These are phyloP conservation scores for Perizoma flavofasciatum DNA, from an alignment of 2,888 invertebrate genomes.

Conservation along the genomic window DNA sequence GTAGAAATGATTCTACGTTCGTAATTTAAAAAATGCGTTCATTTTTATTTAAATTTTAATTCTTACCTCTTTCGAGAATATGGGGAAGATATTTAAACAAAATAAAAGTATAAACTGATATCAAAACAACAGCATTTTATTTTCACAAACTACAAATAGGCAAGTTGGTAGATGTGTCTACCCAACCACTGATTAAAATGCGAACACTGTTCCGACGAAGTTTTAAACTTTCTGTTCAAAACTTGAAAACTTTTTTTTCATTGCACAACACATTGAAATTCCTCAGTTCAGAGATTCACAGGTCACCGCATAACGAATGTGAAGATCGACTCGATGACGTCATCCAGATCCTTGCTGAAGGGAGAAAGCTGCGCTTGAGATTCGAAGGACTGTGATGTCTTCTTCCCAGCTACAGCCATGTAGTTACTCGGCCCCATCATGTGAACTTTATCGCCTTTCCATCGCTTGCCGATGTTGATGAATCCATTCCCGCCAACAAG, in stretches of 20 bases:
- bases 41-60: background rate
- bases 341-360: constrained; percentile 77
- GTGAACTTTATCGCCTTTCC: constrained; percentile 67
- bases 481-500: constrained; percentile 69
- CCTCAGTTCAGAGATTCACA: constrained; percentile 16
- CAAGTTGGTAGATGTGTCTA: constrained; percentile 11
- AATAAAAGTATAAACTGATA: constrained; percentile 1
- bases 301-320: constrained; percentile 77
- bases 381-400: constrained; percentile 61
- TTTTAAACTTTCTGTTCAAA: background rate
- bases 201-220: constrained; percentile 1
- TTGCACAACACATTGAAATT: constrained; percentile 32
- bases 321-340: constrained; percentile 77
- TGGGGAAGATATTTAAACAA: no score
- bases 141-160: background rate
- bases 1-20: background rate
- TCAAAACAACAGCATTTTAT: constrained; percentile 9
- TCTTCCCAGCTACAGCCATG: constrained; percentile 70
- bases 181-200: constrained; percentile 7
- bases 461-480: constrained; percentile 64
- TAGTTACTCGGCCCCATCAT: constrained; percentile 65
- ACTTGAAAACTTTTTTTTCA: constrained; percentile 11
- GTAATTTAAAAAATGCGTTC: background rate
- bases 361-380: constrained; percentile 75
- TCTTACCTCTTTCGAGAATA: background rate